phyloP scores from a whole-genome alignment of 2,797 vertebrate genomes.

The Pempheris klunzingeri region DNA sequence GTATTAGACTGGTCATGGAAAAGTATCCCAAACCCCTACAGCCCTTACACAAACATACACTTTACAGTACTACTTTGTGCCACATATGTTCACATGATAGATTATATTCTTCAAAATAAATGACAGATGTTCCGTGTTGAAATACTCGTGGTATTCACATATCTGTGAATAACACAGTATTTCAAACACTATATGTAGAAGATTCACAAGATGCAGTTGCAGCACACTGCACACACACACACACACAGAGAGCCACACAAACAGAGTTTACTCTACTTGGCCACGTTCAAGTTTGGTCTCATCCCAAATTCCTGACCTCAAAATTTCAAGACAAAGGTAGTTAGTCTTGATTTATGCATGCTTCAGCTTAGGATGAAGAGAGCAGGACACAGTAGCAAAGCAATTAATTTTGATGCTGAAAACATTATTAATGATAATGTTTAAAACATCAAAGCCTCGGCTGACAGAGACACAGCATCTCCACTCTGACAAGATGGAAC shows the following conservation, averaged over 20 bases:
- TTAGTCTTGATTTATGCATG: constrained; percentile 80
- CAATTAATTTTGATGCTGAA: constrained; percentile 84
- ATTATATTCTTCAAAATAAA: background rate
- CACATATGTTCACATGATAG: constrained; percentile 27
- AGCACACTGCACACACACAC: constrained; percentile 14
- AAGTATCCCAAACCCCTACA: constrained; percentile 31
- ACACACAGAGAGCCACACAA: constrained; percentile 24
- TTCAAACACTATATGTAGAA: constrained; percentile 18
- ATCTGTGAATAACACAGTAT: constrained; percentile 21
- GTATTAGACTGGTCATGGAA: constrained; percentile 25
- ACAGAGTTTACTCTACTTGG: constrained; percentile 34
- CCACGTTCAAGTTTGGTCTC: constrained; percentile 66
- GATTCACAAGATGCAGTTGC: constrained; percentile 17
- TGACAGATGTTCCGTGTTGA: constrained; percentile 10
- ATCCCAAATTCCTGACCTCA: constrained; percentile 77
- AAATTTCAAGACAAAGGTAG: constrained; percentile 82
- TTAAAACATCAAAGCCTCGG: constrained; percentile 82
- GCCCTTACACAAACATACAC: constrained; percentile 15
- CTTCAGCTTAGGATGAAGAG: constrained; percentile 74
- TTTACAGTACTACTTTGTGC: background rate
- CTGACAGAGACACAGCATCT: constrained; percentile 79
- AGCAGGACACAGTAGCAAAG: constrained; percentile 76
- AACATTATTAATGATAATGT: constrained; percentile 86
- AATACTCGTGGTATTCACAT: too few species aligned
- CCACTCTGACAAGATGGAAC: constrained; percentile 79